Percentiles rank a stretch among this genome's conserved stretches.
phyloP scores from a whole-genome alignment of 2,113 vertebrate species.

The Istiophorus platypterus region DNA sequence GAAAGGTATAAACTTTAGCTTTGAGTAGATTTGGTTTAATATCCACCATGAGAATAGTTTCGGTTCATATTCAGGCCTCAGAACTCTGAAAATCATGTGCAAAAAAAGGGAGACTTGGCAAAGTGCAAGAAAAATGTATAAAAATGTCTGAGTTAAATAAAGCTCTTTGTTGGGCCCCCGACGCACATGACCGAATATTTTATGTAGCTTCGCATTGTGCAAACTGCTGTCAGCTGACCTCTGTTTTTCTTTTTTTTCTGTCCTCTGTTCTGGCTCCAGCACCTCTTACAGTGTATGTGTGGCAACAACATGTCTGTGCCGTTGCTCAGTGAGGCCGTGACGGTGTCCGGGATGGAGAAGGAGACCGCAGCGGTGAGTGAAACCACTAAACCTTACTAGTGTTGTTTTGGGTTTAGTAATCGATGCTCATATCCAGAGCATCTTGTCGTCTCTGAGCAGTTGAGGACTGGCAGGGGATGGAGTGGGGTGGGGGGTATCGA shows the following conservation, averaged over 20 bases:
- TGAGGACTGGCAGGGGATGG: neutral
- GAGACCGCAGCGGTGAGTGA: conserved; percentile 96
- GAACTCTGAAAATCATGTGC: neutral
- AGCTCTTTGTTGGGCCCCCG: neutral
- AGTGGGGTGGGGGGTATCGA: neutral
- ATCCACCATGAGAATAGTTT: neutral
- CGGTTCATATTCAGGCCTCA: neutral
- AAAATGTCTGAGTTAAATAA: conserved; percentile 3
- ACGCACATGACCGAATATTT: neutral
- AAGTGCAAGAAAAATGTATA: neutral
- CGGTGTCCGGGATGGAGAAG: conserved; percentile 94
- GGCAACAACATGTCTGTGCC: conserved; percentile 99
- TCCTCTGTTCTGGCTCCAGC: conserved; percentile 57
- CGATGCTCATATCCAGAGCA: neutral
- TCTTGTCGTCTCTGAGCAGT: neutral
- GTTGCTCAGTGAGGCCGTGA: conserved; percentile 97
- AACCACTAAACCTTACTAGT: rapidly evolving
- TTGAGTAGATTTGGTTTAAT: neutral
- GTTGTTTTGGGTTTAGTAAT: no score
- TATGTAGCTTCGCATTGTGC: neutral
- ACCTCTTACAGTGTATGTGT: conserved; percentile 96
- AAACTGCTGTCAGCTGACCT: conserved; percentile 29
- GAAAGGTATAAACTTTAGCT: neutral
- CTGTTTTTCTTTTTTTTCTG: neutral
- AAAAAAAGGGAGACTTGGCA: neutral